Evolutionary conservation across 2,888 invertebrate species (phyloP), one percentile per base, ranked within the genome.

Genomic region (Gnatocerus cornutus): DNA sequence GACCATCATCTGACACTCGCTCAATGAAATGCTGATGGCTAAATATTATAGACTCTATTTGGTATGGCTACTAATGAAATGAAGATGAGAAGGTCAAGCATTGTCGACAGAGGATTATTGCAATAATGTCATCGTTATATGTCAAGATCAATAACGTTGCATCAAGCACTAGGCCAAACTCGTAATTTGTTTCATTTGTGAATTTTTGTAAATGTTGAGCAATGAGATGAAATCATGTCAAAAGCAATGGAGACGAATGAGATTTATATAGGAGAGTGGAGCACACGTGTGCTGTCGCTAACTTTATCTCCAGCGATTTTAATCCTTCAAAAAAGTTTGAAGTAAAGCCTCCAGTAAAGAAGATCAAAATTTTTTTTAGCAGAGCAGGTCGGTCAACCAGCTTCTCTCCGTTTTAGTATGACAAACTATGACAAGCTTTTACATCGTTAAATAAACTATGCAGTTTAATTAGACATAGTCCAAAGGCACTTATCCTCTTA

Each of bases 81-180:
- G 21, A 55, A 37, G 55, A 37, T 14, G 30, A 59, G 33, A 50
- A 62, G 62, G 62, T 62, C 62, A 48, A 48, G 29, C 50, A 62
- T 61, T 50, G 50, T 62, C 48, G 27, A 27, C 29, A 30, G 8
- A 48, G 59, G 59, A 61, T 16, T 61, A n/a, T 50, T 30, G 29
- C 58, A 43, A 16, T 55, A 16, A 10, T 45, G 61, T 61, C 61
- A 48, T 46, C 46, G 37, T 50, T 39, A 62, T 62, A 48, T 52
- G 63, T 63, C 63, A 63, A 63, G 63, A 53, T 63, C 63, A 63
- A 63, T 63, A 63, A 27, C 53, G 10, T 21, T 30, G 6, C 14
- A 43, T 37, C 46, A 59, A 59, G 43, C 45, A 46, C 45, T 46
- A 45, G 45, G 59, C 43, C 41, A 56, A 56, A 10, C 56, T 41